A percentile compares a stretch with the other conserved stretches of the same genome.
Evolutionary conservation across 2,113 vertebrate species (phyloP).

Genomic region (Aphyosemion australe): DNA sequence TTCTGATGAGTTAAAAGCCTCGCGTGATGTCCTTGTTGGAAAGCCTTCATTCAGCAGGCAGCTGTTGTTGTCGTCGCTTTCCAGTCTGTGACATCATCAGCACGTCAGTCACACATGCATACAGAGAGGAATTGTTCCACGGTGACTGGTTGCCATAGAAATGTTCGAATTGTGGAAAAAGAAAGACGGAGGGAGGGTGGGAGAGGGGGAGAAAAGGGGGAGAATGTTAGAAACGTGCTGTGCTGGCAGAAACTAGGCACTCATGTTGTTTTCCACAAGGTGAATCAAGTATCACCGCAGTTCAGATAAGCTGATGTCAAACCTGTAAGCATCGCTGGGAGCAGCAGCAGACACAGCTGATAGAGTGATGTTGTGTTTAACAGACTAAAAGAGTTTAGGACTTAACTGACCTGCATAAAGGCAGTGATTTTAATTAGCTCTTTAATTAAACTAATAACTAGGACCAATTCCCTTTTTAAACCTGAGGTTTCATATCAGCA

Average conservation of each 20-base stretch:
- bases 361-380: not conserved
- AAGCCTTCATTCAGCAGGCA: not conserved
- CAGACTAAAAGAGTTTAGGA: no score
- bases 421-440: no score
- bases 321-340: no score
- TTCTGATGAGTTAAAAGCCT: not conserved
- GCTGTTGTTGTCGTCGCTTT: not conserved
- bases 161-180: slow-evolving; percentile 82
- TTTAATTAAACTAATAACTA: no score
- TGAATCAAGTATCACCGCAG: slow-evolving; percentile 10
- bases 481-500: no score
- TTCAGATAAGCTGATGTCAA: not conserved
- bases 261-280: slow-evolving; percentile 39
- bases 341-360: not conserved
- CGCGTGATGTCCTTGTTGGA: not conserved
- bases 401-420: no score
- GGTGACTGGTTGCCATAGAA: slow-evolving; percentile 92
- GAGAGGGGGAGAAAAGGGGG: slow-evolving; percentile 3
- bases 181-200: slow-evolving; percentile 24
- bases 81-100: slow-evolving; percentile 78
- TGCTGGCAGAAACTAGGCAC: slow-evolving; percentile 17
- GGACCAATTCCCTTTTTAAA: no score
- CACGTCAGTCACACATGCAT: slow-evolving; percentile 79
- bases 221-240: slow-evolving; percentile 22
- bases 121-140: slow-evolving; percentile 86